These are phyloP conservation scores for Catocala fraxini DNA, from an alignment of 2,888 invertebrate genomes.

Conservation along the genomic window DNA sequence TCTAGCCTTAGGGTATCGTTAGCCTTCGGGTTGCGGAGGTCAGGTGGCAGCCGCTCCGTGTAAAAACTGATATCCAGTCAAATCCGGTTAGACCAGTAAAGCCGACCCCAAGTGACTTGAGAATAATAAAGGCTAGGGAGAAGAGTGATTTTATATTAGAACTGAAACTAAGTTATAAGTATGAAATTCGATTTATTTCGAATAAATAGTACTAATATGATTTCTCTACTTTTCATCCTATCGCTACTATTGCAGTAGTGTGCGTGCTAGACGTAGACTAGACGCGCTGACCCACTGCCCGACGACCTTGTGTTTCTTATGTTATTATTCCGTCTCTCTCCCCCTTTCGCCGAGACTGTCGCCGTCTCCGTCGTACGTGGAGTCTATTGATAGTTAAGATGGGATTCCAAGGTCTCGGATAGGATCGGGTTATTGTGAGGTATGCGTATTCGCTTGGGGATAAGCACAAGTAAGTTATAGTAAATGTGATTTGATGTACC, in stretches of 20 bases:
- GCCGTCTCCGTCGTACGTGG: slow-evolving; percentile 66
- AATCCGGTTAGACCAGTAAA: too few species aligned
- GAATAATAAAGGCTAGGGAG: too few species aligned
- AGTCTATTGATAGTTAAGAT: slow-evolving; percentile 79
- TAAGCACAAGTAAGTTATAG: slow-evolving; percentile 15
- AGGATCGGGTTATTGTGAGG: slow-evolving; percentile 41
- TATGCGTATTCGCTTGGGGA: slow-evolving; percentile 11
- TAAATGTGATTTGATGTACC: neutral
- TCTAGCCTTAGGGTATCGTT: too few species aligned
- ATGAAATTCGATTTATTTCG: too few species aligned
- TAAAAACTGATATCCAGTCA: too few species aligned
- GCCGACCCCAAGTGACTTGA: too few species aligned
- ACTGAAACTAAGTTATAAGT: too few species aligned
- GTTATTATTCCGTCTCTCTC: slow-evolving; percentile 76
- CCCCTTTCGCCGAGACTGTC: slow-evolving; percentile 47
- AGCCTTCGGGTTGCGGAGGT: too few species aligned
- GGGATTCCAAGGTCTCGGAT: slow-evolving; percentile 53
- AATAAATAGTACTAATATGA: neutral
- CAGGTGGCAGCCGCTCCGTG: too few species aligned
- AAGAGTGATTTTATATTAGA: too few species aligned
- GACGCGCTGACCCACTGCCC: slow-evolving; percentile 85
- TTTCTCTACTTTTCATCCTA: slow-evolving; percentile 50
- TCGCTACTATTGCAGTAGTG: slow-evolving; percentile 68
- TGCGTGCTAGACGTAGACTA: slow-evolving; percentile 85
- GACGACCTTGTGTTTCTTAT: slow-evolving; percentile 85